Percentiles rank a stretch among this genome's conserved stretches.
Evolutionary conservation across 2,797 vertebrate genomes (phyloP).

Genomic region (Remorina albescens): DNA sequence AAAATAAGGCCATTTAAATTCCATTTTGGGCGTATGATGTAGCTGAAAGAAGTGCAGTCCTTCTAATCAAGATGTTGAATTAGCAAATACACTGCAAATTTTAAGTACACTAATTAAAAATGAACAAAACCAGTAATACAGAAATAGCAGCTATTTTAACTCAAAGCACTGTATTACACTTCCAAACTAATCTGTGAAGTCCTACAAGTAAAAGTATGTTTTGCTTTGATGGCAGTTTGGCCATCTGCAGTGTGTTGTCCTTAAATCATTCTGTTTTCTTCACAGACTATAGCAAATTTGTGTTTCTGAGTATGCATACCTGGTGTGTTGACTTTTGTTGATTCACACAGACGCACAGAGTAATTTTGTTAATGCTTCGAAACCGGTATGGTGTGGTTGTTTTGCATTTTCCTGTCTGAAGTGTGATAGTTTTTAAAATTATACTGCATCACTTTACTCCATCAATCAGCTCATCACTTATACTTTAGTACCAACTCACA

Average conservation of each 20-base stretch:
- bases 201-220: constrained; percentile 21
- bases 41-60: background rate
- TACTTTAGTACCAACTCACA: too few species aligned
- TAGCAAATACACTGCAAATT: background rate
- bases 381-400: constrained; percentile 40
- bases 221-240: constrained; percentile 20
- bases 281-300: constrained; percentile 22
- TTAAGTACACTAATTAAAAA: constrained; percentile 15
- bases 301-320: constrained; percentile 42
- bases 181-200: constrained; percentile 33
- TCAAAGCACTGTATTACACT: constrained; percentile 8
- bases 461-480: background rate
- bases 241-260: constrained; percentile 39
- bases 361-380: constrained; percentile 29
- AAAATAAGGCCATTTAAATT: background rate
- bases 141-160: constrained; percentile 15
- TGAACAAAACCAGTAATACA: constrained; percentile 1
- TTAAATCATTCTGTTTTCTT: constrained; percentile 4
- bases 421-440: constrained; percentile 9
- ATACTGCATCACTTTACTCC: background rate
- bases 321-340: constrained; percentile 41
- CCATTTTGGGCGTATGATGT: background rate
- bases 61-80: background rate
- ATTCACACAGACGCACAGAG: constrained; percentile 35
- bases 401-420: background rate